Evolutionary conservation across 2,888 invertebrate genomes (phyloP).

Genomic region (Mermis nigrescens): DNA sequence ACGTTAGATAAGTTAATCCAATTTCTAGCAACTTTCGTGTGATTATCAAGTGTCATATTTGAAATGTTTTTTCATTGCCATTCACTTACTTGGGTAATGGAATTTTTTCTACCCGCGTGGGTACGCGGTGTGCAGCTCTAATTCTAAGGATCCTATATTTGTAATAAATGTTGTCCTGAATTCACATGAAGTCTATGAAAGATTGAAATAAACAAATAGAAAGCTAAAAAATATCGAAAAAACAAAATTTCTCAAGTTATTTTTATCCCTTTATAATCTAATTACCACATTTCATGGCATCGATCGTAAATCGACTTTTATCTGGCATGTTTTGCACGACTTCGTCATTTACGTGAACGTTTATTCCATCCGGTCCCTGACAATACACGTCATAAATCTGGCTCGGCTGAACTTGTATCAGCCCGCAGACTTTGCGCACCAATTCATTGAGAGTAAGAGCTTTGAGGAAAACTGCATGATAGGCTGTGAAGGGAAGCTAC

Average conservation of each 20-base stretch:
- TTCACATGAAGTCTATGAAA: too few species aligned
- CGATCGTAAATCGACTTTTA: background rate
- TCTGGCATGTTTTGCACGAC: background rate
- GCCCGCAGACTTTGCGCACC: constrained; percentile 1
- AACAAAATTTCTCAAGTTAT: background rate
- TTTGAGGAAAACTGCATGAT: constrained; percentile 1
- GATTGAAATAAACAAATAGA: too few species aligned
- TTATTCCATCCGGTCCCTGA: constrained; percentile 1
- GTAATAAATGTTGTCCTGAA: too few species aligned
- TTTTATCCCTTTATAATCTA: background rate
- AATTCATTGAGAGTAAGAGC: background rate
- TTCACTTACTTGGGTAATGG: too few species aligned
- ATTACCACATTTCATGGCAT: constrained; percentile 1
- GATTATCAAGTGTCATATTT: too few species aligned
- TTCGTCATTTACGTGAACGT: background rate
- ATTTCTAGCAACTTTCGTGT: too few species aligned
- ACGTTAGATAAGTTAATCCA: too few species aligned
- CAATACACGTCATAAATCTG: background rate
- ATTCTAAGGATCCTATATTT: too few species aligned
- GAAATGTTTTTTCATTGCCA: too few species aligned
- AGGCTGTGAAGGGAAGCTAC: constrained; percentile 1
- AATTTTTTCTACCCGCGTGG: too few species aligned
- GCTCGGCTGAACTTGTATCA: background rate
- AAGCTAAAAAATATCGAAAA: too few species aligned
- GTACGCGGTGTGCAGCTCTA: too few species aligned